Conservation (phyloP, 2,888 invertebrate genomes). For the Ischnus inquisitorius region DNA sequence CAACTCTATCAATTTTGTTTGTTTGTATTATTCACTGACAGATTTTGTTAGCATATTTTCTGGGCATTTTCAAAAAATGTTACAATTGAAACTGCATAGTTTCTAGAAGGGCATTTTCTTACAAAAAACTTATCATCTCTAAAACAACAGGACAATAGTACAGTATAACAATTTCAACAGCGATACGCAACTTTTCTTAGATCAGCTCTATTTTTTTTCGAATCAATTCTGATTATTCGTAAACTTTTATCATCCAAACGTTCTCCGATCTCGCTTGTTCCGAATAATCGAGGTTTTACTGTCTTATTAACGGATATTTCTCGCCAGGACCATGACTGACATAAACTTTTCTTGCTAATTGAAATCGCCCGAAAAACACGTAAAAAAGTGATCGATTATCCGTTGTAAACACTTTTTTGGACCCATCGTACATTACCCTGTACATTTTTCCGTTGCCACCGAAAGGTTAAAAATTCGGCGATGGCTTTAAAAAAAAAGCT, state of each 20-base stretch:
- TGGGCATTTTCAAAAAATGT: no score
- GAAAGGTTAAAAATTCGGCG: background rate
- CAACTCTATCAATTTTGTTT: no score
- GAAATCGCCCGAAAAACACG: background rate
- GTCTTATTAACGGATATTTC: background rate
- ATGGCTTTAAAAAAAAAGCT: background rate
- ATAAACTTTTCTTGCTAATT: background rate
- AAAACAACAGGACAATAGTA: no score
- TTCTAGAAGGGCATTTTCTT: no score
- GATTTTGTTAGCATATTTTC: no score
- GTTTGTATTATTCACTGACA: no score
- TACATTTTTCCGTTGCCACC: background rate
- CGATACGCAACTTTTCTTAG: no score
- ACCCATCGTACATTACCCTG: slow-evolving; percentile 7
- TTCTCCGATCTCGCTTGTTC: background rate
- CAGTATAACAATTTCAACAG: no score
- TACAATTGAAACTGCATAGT: no score
- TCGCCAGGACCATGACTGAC: background rate
- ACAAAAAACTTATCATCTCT: background rate
- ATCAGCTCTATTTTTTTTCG: background rate
- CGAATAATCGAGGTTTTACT: background rate
- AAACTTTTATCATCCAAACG: background rate
- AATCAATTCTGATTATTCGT: background rate
- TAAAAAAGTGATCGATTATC: background rate
- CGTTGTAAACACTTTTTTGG: background rate